Evolutionary conservation across 2,888 invertebrate genomes (phyloP), one percentile per base, ranked within the genome.

Genomic region (Drosophila melanocephala): DNA sequence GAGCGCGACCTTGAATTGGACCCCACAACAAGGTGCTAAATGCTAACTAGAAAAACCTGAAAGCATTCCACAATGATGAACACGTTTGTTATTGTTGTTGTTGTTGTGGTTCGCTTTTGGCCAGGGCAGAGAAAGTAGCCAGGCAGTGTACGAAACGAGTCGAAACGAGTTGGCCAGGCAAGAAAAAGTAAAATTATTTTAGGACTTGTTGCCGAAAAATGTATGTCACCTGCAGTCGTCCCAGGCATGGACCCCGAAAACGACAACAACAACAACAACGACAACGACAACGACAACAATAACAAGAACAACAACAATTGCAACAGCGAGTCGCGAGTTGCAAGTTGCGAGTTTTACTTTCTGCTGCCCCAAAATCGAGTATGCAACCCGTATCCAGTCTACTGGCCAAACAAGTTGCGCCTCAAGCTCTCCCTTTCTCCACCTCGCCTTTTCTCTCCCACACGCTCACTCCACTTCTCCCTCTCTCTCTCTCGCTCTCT

Each of bases 151-250:
- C 51, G 50, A 42, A 63, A 9, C 62, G 42, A 62, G 56, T 58
- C 35, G 32, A 79, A 87, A 88, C 86, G 70, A 77, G 88, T 86
- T 86, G 83, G 83, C 66, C 58, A 62, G 67, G 77, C 79, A 57
- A 72, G 83, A 74, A 86, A 86, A 88, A 88, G 89, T 84, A 85
- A 86, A 86, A 86, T 86, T 87, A 85, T 88, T 86, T 83, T 86
- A 83, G 85, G 85, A 88, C 85, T 83, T 76, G 77, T 74, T 76
- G 72, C 71, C 70, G 56, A 39, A 79, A 83, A 83, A 86, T 85
- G 88, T 88, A 73, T 86, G 85, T 86, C 85, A 88, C 85, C 88
- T 86, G 85, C 86, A 83, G 81, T 77, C 74, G 77, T 68, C 62
- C 72, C 71, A 72, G 68, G 71, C 56, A 35, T 68, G 35, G 42